Evolutionary conservation across 2,797 vertebrate genomes (phyloP).

Genomic region (Novumbra hubbsi): DNA sequence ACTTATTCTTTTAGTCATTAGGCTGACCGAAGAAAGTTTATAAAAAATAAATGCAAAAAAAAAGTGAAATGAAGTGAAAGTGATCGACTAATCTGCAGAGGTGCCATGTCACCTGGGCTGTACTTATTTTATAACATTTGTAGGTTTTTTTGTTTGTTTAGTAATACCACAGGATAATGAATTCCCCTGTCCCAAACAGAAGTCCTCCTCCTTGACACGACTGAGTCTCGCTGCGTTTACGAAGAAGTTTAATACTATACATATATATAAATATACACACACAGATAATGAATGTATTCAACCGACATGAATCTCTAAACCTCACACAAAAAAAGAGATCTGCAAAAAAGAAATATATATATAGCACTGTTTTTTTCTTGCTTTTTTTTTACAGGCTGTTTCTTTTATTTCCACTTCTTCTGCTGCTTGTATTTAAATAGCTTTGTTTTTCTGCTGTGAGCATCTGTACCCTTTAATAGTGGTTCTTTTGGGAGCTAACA

Average conservation of each 20-base stretch:
- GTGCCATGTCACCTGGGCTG: constrained; percentile 73
- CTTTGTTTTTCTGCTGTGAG: constrained; percentile 39
- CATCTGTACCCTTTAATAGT: constrained; percentile 74
- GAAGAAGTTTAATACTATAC: constrained; percentile 38
- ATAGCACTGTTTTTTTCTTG: constrained; percentile 22
- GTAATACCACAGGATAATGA: constrained; percentile 62
- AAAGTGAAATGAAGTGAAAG: too few relatives aligned
- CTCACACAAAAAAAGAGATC: constrained; percentile 28
- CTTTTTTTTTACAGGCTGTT: constrained; percentile 53
- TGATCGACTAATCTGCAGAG: constrained; percentile 43
- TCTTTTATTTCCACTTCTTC: constrained; percentile 34
- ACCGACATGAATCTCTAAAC: constrained; percentile 40
- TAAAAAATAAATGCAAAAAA: too few relatives aligned
- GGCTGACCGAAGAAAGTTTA: not conserved
- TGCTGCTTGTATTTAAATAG: constrained; percentile 49
- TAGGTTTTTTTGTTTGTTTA: constrained; percentile 46
- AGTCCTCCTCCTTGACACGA: constrained; percentile 50
- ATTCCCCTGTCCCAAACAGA: constrained; percentile 67
- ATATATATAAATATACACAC: constrained; percentile 44
- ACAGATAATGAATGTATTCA: constrained; percentile 64
- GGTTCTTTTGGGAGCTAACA: constrained; percentile 70
- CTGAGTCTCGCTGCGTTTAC: constrained; percentile 52
- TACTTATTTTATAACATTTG: constrained; percentile 49
- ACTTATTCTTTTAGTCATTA: not conserved
- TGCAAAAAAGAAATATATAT: constrained; percentile 29